Base-by-base conservation (phyloP, 2,888 invertebrate genomes). In the Rhaphigaster nebulosa region DNA sequence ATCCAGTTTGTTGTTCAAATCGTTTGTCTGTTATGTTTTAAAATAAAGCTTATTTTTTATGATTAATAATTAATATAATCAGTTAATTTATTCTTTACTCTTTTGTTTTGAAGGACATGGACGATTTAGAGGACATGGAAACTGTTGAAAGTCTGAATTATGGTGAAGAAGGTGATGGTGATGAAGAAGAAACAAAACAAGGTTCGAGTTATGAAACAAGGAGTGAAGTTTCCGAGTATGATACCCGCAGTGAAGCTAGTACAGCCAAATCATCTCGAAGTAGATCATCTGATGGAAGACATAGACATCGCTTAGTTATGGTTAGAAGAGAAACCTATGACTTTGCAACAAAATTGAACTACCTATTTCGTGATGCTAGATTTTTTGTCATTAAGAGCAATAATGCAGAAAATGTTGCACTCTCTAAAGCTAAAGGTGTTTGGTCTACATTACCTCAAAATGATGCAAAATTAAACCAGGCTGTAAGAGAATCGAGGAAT, bases 391-490 rank as follows among this genome's bases (percentile, higher is more conserved):
- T 99, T 93, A 99, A 99, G 94, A 99, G 99, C 89, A 99, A 99
- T 94, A 99, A 99, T 94, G 97, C 97, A 91, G 99, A 99, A 94
- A 99, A 99, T 94, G 97, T 99, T 90, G 97, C 97, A 60, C 94
- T 99, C 91, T 98, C 99, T 1, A 99, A 99, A 94, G 97, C 97
- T 29, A 98, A 98, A 95, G 98, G 98, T 92, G 99, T 99, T 10
- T 99, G 99, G 99, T 99, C 99, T 6, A 99, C 99, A 6, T 95
- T 99, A 91, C 99, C 99, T 6, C 98, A 98, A 94, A 99, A 99
- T 94, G 99, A 99, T 95, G 96, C 97, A 1, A 98, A 98, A 94
- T 95, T 99, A 90, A 99, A 99, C 94, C 97, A 98, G 94, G 99
- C 99, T 0, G 98, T 96, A 93, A 96, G 96, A 93, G 98, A 98